These are phyloP conservation scores for Etia nguti DNA, from an alignment of 2,113 vertebrate genomes.

Conservation along the genomic window DNA sequence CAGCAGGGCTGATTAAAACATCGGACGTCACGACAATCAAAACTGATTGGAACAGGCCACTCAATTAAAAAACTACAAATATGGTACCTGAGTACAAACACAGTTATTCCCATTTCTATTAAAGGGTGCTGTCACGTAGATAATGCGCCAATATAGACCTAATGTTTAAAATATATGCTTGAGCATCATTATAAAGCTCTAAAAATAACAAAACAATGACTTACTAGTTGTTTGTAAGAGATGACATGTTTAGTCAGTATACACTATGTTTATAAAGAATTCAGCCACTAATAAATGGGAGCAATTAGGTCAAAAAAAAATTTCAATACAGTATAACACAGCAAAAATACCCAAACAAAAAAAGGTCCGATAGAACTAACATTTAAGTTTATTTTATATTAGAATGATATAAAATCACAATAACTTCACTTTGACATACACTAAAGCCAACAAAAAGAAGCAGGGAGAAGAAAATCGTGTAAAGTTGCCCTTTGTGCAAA, in stretches of 20 bases:
- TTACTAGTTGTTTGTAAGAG: background rate
- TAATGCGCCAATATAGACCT: background rate
- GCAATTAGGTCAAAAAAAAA: background rate
- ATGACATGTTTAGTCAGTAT: background rate
- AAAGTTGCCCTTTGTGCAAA: background rate
- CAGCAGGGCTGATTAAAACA: background rate
- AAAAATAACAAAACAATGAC: background rate
- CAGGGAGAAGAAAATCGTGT: background rate
- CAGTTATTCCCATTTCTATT: background rate
- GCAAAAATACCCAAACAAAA: background rate
- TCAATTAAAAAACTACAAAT: background rate
- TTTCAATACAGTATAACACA: background rate
- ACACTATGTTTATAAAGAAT: background rate
- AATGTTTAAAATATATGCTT: background rate
- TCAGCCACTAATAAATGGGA: background rate
- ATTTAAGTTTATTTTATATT: background rate
- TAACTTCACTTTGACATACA: background rate
- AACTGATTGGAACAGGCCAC: background rate
- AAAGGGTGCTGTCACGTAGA: background rate
- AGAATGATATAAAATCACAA: background rate
- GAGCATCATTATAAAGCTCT: background rate
- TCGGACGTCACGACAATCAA: background rate
- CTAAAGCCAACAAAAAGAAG: background rate
- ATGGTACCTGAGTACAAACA: background rate
- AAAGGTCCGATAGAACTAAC: background rate